Evolutionary conservation across 2,113 vertebrate species (phyloP), one percentile per base, ranked within the genome.

Genomic region (Tragelaphus buxtoni): DNA sequence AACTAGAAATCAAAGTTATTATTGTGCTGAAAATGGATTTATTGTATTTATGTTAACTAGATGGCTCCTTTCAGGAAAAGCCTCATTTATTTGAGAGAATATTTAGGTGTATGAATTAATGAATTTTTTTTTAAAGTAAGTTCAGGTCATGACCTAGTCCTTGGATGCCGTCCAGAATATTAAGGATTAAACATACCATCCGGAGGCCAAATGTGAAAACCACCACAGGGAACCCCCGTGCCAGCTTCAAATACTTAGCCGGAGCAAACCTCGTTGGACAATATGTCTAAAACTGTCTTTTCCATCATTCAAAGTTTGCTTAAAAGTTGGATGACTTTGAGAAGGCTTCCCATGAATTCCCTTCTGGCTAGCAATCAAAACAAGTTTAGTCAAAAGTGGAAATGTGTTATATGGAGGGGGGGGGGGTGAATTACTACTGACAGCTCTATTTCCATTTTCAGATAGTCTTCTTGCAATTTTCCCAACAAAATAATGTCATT

Each of bases 1-100:
- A 99, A 98, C 98, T 98, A 98, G 98, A 99, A 99, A 98, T 98
- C 98, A 98, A 98, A 98, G 98, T 98, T 98, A 98, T 98, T 98
- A 98, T 97, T 98, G 98, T 7, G 0, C 95, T 97, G 93, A 79
- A 97, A 98, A 98, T 98, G 97, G 98, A 99, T 98, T 98, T 99
- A 98, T 98, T 98, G 95, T 97, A 98, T 98, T 98, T 98, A 98
- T 96, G 97, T 98, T 98, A 97, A 98, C 97, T 98, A 97, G 93
- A 95, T 94, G 22, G 69, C 58, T 97, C 95, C 89, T 95, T 98
- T 98, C 96, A 94, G 63, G 24, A 95, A 97, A 97, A 94, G 58
- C 55, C 98, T 98, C 97, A 97, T 98, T 98, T 98, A 98, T 98
- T 94, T 94, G 0, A 10, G 97, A 79, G 92, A 97, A 98, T 97